Conservation (phyloP, 2,888 invertebrate species). For the Pristionchus maxplancki region DNA sequence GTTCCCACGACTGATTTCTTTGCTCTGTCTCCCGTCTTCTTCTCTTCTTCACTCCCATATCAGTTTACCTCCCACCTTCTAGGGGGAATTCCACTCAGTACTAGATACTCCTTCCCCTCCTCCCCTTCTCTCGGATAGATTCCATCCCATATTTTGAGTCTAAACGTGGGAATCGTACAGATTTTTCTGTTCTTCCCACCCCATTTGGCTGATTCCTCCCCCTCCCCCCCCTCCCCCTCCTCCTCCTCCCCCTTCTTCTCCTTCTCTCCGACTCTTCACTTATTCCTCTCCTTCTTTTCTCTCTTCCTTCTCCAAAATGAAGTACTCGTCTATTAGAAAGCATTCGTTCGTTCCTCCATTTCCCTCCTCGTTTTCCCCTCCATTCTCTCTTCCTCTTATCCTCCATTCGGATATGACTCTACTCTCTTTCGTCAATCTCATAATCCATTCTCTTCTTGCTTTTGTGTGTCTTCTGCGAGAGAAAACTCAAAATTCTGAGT, state of each 20-base stretch:
- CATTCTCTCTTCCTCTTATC: slow-evolving; percentile 52
- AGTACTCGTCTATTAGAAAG: slow-evolving; percentile 49
- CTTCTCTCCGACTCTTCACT: slow-evolving; percentile 21
- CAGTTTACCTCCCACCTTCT: slow-evolving; percentile 53
- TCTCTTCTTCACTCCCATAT: slow-evolving; percentile 53
- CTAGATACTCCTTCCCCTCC: background rate
- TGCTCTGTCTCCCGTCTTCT: slow-evolving; percentile 54
- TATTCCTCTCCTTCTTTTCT: slow-evolving; percentile 37
- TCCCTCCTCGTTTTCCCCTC: slow-evolving; percentile 32
- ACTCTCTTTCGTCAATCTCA: background rate
- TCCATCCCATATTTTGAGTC: slow-evolving; percentile 49
- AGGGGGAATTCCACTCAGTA: slow-evolving; percentile 21
- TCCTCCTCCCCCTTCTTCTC: background rate
- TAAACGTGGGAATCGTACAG: slow-evolving; percentile 11
- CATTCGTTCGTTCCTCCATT: slow-evolving; percentile 32
- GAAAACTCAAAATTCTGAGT: background rate
- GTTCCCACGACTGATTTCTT: slow-evolving; percentile 54
- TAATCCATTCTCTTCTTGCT: background rate
- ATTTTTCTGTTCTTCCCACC: slow-evolving; percentile 39
- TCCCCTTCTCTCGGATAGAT: slow-evolving; percentile 15
- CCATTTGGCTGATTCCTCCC: slow-evolving; percentile 38
- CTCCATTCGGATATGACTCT: slow-evolving; percentile 17
- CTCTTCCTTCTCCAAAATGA: slow-evolving; percentile 48
- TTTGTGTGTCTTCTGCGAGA: background rate
- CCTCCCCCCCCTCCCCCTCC: too few species aligned